These are phyloP conservation scores for Dendronephthya gigantea DNA, from an alignment of 64 coral and sea anemone genomes.

Conservation along the genomic window DNA sequence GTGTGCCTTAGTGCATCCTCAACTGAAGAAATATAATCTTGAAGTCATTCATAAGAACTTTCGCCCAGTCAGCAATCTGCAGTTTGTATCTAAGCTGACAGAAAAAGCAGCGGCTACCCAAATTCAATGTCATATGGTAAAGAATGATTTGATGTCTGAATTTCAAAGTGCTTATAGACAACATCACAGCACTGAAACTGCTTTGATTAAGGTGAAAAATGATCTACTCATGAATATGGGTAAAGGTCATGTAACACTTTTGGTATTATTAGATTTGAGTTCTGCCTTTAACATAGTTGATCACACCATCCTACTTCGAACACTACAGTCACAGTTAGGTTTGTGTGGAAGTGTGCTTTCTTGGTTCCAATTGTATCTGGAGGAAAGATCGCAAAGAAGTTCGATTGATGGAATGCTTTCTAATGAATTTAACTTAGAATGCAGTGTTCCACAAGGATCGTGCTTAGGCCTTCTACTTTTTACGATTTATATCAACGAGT, in stretches of 20 bases:
- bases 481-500: neutral
- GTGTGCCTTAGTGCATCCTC: conserved; percentile 30
- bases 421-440: neutral
- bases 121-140: neutral
- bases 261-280: neutral
- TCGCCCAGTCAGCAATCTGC: conserved; percentile 42
- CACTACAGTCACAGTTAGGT: neutral
- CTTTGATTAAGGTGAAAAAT: conserved; percentile 27
- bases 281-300: neutral
- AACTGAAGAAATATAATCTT: conserved; percentile 34
- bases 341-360: neutral
- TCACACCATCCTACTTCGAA: conserved; percentile 1
- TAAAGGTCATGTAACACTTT: neutral
- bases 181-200: conserved; percentile 26
- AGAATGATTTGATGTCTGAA: neutral
- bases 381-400: neutral
- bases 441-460: neutral
- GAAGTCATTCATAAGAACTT: conserved; percentile 40
- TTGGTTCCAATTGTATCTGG: neutral
- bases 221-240: conserved; percentile 21
- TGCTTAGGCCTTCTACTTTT: neutral
- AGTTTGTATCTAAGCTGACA: conserved; percentile 42
- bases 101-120: conserved; percentile 31
- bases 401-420: neutral
- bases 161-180: neutral